Conservation (phyloP, 1,140 invertebrate species). For the Dufourea novaeangliae region DNA sequence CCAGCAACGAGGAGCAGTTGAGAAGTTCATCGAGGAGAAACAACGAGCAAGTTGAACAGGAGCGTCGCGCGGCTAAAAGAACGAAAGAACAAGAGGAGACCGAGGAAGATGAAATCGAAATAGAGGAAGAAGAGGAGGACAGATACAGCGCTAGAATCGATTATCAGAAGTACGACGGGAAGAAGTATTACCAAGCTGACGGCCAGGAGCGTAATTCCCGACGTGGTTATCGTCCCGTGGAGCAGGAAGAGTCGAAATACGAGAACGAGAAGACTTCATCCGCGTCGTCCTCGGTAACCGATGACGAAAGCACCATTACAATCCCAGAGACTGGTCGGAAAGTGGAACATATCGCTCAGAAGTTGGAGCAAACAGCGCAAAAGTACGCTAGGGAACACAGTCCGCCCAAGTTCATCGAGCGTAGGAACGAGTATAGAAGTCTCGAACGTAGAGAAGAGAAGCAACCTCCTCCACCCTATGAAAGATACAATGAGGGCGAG, state of each 20-base stretch:
- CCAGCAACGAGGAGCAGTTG: slow-evolving; percentile 50
- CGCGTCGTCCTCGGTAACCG: slow-evolving; percentile 73
- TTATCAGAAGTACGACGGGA: slow-evolving; percentile 49
- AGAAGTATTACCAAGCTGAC: slow-evolving; percentile 56
- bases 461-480: slow-evolving; percentile 20
- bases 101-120: slow-evolving; percentile 75
- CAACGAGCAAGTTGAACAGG: slow-evolving; percentile 48
- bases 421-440: slow-evolving; percentile 71
- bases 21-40: slow-evolving; percentile 55
- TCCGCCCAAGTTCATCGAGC: slow-evolving; percentile 77
- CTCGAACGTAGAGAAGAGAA: slow-evolving; percentile 65
- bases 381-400: slow-evolving; percentile 80
- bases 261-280: slow-evolving; percentile 75
- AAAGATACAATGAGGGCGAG: slow-evolving; percentile 44
- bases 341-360: slow-evolving; percentile 80
- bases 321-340: slow-evolving; percentile 78
- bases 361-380: slow-evolving; percentile 80
- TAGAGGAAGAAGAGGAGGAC: slow-evolving; percentile 68
- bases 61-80: slow-evolving; percentile 56
- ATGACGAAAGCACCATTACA: slow-evolving; percentile 79
- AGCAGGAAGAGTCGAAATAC: slow-evolving; percentile 68
- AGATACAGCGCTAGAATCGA: slow-evolving; percentile 62
- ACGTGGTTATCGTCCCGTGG: slow-evolving; percentile 13
- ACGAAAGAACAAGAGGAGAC: slow-evolving; percentile 70
- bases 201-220: slow-evolving; percentile 37